Conservation (phyloP, 2,797 vertebrate genomes). For the Odontamblyopus lacepedii region DNA sequence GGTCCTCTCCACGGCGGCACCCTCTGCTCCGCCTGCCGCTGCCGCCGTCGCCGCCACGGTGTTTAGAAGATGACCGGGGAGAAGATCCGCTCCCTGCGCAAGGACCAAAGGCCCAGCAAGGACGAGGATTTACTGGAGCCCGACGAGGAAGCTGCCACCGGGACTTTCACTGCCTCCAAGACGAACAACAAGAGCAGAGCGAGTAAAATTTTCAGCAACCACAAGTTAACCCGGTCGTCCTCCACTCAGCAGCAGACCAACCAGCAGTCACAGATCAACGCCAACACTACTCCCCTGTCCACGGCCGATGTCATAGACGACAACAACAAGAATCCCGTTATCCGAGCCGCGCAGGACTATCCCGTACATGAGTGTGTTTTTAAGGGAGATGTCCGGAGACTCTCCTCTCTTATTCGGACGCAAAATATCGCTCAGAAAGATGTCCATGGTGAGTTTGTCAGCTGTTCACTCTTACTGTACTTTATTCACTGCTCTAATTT, state of each 20-base stretch:
- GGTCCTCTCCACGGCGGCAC: conserved; percentile 65
- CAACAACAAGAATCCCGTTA: conserved; percentile 78
- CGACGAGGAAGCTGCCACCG: conserved; percentile 86
- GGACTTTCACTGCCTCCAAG: conserved; percentile 81
- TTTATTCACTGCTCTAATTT: no score
- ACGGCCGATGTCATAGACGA: conserved; percentile 71
- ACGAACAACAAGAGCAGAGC: conserved; percentile 77
- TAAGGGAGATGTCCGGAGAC: conserved; percentile 90
- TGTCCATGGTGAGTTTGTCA: conserved; percentile 85
- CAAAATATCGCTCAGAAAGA: conserved; percentile 97
- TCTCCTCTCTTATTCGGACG: conserved; percentile 94
- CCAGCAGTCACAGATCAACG: conserved; percentile 72
- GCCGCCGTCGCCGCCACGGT: conserved; percentile 42
- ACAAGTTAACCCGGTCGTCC: conserved; percentile 79
- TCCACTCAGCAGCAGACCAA: conserved; percentile 66
- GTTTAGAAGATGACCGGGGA: conserved; percentile 89
- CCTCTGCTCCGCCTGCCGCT: no score
- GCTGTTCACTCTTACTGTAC: background rate
- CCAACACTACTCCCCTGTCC: conserved; percentile 70
- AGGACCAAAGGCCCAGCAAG: conserved; percentile 90
- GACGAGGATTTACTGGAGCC: conserved; percentile 89
- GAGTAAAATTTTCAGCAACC: conserved; percentile 84
- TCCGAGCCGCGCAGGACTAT: conserved; percentile 77
- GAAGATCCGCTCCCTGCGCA: conserved; percentile 93
- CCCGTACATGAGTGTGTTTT: conserved; percentile 97